Evolutionary conservation across 2,797 vertebrate species (phyloP), one percentile per base, ranked within the genome.

Genomic region (Coracias cyanogaster): DNA sequence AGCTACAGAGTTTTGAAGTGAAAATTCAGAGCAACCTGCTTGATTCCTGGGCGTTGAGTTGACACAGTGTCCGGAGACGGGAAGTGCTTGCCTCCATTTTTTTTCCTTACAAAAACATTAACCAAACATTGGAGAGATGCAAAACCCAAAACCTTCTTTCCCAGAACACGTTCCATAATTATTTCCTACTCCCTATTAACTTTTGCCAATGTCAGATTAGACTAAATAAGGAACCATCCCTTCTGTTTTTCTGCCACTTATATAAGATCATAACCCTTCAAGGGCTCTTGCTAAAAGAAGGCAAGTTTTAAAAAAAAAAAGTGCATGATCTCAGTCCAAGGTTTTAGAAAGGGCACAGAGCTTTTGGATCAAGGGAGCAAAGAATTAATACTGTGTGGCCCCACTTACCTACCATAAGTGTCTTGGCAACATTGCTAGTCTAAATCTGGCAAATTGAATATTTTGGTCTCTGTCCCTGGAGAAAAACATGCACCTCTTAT

Each of bases 371-470:
- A 46, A 88, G 35, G 19, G 83, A 96, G 69, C 51, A 54, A 94
- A 64, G 51, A 77, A 71, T 28, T 71, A 92, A 52, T 87, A 70
- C 55, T 60, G 57, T 41, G 58, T 15, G 24, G 86, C 55, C 67
- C 13, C 21, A 39, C 64, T 97, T 96, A 89, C 62, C 39, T 77
- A 66, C 73, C 86, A 82, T 58, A 57, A 49, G 29, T 62, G 33
- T 55, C 91, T 92, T 85, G 80, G 82, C 78, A 89, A 82, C 48
- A 58, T 55, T 31, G 43, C 31, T 73, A 67, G 51, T 65, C 58
- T 92, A 91, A 86, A 86, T 79, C 54, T 62, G 61, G 83, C 22
- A 94, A 91, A 91, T n/a, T 54, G 46, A 84, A 3, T 90, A 93
- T 94, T 91, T 95, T 86, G 46, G 74, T 86, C n/a, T 87, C 79